Conservation (phyloP, 2,113 vertebrate genomes). For the Puma concolor region DNA sequence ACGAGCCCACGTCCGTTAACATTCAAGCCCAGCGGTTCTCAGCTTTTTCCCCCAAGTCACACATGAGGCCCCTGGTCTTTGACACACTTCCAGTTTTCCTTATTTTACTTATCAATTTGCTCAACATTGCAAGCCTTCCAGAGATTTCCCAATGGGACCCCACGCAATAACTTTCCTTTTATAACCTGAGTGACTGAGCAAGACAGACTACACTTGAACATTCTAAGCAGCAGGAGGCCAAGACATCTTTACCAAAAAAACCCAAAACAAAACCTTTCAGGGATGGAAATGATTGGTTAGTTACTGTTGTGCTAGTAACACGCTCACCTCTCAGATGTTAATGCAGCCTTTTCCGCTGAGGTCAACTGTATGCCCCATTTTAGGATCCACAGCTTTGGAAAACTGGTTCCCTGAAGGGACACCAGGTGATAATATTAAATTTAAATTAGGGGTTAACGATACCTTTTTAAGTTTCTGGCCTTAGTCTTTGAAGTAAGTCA, state of each 20-base stretch:
- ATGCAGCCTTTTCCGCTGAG: background rate
- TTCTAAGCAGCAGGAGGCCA: background rate
- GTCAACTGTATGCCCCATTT: background rate
- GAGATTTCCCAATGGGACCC: background rate
- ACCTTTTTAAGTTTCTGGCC: slow-evolving; percentile 29
- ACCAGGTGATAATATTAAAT: background rate
- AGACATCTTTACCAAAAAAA: background rate
- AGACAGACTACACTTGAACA: background rate
- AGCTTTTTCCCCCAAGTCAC: background rate
- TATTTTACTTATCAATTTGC: background rate
- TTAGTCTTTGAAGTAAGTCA: background rate
- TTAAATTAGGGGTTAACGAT: background rate
- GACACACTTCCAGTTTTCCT: background rate
- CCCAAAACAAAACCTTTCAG: background rate
- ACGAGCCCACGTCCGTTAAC: background rate
- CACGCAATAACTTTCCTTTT: background rate
- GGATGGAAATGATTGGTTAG: background rate
- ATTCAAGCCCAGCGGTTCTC: background rate
- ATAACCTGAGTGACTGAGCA: background rate
- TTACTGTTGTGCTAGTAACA: background rate
- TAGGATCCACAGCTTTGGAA: background rate
- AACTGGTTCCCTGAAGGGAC: background rate
- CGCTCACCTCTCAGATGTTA: background rate
- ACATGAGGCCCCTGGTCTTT: background rate
- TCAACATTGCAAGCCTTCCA: background rate